These are phyloP conservation scores for Struthio camelus DNA, from an alignment of 2,113 vertebrate species.

Conservation along the genomic window DNA sequence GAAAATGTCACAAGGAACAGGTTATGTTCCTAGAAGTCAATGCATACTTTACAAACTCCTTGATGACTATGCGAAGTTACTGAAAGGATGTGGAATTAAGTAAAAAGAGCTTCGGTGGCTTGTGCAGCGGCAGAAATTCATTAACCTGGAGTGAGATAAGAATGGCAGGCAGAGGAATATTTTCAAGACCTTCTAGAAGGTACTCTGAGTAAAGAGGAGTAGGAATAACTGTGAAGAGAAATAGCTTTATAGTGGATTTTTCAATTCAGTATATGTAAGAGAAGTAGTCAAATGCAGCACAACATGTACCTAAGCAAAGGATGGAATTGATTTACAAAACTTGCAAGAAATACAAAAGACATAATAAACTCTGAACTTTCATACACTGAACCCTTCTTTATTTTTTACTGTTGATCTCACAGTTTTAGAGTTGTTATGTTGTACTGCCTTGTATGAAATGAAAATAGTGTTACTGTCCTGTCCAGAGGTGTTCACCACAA, in stretches of 20 bases:
- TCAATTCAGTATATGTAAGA: background rate
- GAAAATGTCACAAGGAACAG: slow-evolving; percentile 17
- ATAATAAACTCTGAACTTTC: background rate
- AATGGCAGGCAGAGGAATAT: background rate
- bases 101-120: background rate
- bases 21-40: background rate
- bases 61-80: slow-evolving; percentile 31
- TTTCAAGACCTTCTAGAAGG: background rate
- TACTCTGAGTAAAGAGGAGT: background rate
- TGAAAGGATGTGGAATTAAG: slow-evolving; percentile 15
- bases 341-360: background rate
- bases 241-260: background rate
- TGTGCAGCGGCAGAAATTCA: background rate
- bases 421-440: background rate
- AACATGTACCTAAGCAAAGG: background rate
- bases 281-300: background rate
- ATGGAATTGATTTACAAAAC: background rate
- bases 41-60: slow-evolving; percentile 25
- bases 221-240: background rate
- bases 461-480: background rate
- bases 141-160: slow-evolving; percentile 9
- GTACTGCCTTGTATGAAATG: background rate
- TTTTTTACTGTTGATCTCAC: background rate
- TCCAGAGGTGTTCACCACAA: background rate
- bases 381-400: background rate